Conservation (phyloP, 2,113 vertebrate species). For the Dendrocopos noguchii region DNA sequence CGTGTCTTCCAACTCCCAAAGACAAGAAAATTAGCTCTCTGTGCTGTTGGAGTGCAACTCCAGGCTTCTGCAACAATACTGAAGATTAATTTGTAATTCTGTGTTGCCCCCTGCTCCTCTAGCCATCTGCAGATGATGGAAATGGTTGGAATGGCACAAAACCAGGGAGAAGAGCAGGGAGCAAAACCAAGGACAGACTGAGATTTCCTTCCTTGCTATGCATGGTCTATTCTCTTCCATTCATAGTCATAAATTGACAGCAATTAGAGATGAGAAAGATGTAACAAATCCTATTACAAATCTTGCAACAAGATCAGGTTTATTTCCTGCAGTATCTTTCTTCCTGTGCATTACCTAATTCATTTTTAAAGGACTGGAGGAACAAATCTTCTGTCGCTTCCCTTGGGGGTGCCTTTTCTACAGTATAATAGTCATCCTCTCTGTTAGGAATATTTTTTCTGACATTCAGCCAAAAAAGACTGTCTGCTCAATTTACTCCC, state of each 20-base stretch:
- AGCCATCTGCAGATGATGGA: background rate
- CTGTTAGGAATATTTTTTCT: constrained; percentile 22
- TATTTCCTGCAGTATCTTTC: background rate
- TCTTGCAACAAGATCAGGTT: background rate
- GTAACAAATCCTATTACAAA: background rate
- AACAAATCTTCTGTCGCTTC: background rate
- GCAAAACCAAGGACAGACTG: background rate
- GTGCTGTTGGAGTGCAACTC: background rate
- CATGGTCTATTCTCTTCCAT: background rate
- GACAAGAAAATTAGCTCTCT: background rate
- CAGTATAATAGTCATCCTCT: background rate
- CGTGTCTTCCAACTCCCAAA: background rate
- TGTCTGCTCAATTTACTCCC: constrained; percentile 43
- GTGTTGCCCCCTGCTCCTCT: constrained; percentile 9
- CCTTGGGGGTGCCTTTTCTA: constrained; percentile 9
- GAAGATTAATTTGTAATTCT: constrained; percentile 16
- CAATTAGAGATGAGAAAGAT: background rate
- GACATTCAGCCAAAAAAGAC: constrained; percentile 42
- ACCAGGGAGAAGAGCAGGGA: background rate
- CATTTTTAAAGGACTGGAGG: background rate
- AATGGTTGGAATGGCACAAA: background rate
- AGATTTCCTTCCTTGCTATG: background rate
- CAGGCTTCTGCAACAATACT: background rate
- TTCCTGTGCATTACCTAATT: background rate
- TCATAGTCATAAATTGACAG: background rate